Base-by-base conservation (phyloP, 2,888 invertebrate species). In the Stenotaenia linearis region DNA sequence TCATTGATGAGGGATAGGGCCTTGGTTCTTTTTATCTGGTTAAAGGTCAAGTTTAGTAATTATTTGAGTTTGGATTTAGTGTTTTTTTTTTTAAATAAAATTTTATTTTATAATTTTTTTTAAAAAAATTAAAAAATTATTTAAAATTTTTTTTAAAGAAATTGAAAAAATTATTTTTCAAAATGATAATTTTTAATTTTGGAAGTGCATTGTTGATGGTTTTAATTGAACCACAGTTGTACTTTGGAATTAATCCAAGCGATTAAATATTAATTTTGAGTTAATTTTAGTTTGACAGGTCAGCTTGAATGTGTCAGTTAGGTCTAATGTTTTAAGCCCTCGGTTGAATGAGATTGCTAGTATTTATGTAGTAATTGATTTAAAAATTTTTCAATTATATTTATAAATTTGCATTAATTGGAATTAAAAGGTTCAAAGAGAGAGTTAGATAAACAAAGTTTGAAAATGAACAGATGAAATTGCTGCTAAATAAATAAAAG, bases 251-350 rank as follows among this genome's bases (percentile, higher is more conserved):
- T 69, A 69, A 69, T 69, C 69, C 69, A 28, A 69, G 69, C n/a
- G 69, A 69, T 69, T 69, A 69, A 69, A 69, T 69, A 69, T 69
- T 69, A 69, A 69, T 69, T 69, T 69, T 25, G 15, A 28, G 28
- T 69, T 25, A 25, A 69, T 69, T 69, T 69, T 69, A 69, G 69
- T 25, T 69, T 69, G 69, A 69, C 69, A 69, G 69, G 69, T 69
- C 69, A 28, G 69, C 69, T 69, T 69, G 69, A 69, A 28, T 69
- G 69, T 69, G 28, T 69, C 69, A 69, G 69, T 69, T 23, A 28
- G 69, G 28, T 25, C 69, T 69, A 69, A 69, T 69, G 69, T 69
- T 69, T 69, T 69, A 69, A 69, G 69, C 69, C 25, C 28, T 69
- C 9, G 6, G 1, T 6, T 25, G 61, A 25, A 25, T 61, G 61